These are phyloP conservation scores for Mimumesa dahlbomi DNA, from an alignment of 2,888 invertebrate genomes.

Conservation along the genomic window DNA sequence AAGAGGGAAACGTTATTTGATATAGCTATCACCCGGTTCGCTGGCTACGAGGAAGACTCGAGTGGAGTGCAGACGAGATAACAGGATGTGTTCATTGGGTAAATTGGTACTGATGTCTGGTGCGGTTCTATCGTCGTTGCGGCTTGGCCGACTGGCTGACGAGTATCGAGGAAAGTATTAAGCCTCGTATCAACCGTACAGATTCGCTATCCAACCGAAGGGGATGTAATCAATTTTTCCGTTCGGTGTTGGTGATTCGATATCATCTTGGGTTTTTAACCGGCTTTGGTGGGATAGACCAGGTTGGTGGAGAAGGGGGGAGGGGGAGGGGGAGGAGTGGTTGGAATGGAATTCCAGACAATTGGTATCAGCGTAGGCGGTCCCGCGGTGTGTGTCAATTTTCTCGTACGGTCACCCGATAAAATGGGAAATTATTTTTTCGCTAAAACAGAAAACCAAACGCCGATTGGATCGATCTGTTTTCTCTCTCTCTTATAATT, in stretches of 20 bases:
- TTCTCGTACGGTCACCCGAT: conserved; percentile 18
- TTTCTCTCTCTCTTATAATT: conserved; percentile 36
- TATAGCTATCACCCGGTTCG: conserved; percentile 44
- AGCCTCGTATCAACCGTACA: conserved; percentile 13
- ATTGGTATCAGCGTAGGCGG: not conserved
- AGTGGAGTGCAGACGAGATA: conserved; percentile 45
- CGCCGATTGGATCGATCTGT: conserved; percentile 34
- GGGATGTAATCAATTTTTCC: conserved; percentile 38
- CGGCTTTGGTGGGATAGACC: no score
- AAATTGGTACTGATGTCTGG: conserved; percentile 57
- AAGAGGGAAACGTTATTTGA: conserved; percentile 35
- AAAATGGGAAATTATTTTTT: conserved; percentile 45
- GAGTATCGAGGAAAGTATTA: conserved; percentile 53
- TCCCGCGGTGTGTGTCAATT: no score
- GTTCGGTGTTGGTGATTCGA: conserved; percentile 28
- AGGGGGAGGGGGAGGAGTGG: no score
- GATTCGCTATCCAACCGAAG: conserved; percentile 23
- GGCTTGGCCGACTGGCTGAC: conserved; percentile 29
- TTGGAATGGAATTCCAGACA: no score
- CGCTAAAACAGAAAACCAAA: not conserved
- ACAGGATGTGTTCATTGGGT: conserved; percentile 57
- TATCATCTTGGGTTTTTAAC: conserved; percentile 26
- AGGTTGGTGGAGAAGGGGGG: no score
- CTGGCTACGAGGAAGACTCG: conserved; percentile 28
- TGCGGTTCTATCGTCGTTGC: conserved; percentile 37